Base-by-base conservation (phyloP, 2,888 invertebrate species). In the Volucella inanis region DNA sequence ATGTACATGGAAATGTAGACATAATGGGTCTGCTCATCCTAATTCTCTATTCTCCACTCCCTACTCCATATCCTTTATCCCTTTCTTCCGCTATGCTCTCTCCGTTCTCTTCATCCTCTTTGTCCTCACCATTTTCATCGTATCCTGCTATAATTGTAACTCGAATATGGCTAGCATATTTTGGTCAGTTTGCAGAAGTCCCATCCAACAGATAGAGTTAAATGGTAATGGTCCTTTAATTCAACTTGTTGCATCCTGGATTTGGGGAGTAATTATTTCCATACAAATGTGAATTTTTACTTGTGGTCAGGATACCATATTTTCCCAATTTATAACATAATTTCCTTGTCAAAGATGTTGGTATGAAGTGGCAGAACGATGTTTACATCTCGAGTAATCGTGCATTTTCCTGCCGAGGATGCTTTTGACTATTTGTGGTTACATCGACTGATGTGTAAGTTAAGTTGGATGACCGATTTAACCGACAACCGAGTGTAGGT, bases 241-340 rank as follows among this genome's bases (percentile, higher is more conserved):
- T 64, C 14, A 76, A 75, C 75, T 49, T 75, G 75, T 75, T 75
- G 75, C 75, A 57, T 65, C 8, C 6, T 31, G 31, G 12, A 55
- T 55, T 39, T 57, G 1, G 39, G 14, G 18, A 18, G 12, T 62
- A 62, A 52, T 43, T 52, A 72, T 57, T 62, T 11, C 39, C 39
- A 2, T 14, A 22, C n/a, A 47, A 47, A 47, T 22, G n/a, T 31
- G 31, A 31, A 31, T 31, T 31, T 31, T 31, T 6, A 31, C 31
- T 31, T 31, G 31, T 31, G 31, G 31, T 31, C 31, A 31, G 31
- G 6, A 31, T 31, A 31, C 31, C 31, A 6, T 31, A 31, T 31
- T 31, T 31, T 31, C 6, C 31, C 38, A 50, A 18, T 50, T 50
- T 11, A 50, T 52, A 6, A 6, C 6, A 31, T 31, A 31, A 31